Base-by-base conservation (phyloP, 2,888 invertebrate species). In the Pelosia muscerda region DNA sequence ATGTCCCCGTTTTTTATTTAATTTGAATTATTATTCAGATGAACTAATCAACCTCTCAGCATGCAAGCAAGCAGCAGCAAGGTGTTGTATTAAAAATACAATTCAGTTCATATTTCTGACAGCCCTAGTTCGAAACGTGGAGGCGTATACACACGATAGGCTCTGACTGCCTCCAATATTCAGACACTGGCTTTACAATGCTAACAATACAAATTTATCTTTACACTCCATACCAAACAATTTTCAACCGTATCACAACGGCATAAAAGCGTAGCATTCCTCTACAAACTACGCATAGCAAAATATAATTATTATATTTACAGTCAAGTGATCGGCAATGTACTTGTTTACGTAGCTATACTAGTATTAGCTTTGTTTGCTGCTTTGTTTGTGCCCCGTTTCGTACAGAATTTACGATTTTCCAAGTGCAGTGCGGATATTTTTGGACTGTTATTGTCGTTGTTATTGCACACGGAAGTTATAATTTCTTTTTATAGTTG, bases 91-190 rank as follows among this genome's bases (percentile, higher is more conserved):
- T 58, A 58, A 4, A 26, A 10, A n/a, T 13, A 26, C 1, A 56
- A 25, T 31, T 25, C 10, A 38, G 0, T 25, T 38, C 25, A 57
- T 63, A 42, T 60, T 54, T 6, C 19, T 42, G 60, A 28, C 79
- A 79, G 22, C 79, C 81, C 79, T 79, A 58, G n/a, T n/a, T 38
- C 64, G 68, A 71, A 73, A 81, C 67, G 68, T 77, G 67, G 62
- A 77, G 67, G 69, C 68, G 71, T 71, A 72, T 73, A 77, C 79
- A 77, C 77, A 81, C 81, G 80, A 81, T 77, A 73, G 73, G 73
- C 75, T 66, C 67, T 55, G 73, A 68, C 72, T 75, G 71, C 76
- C 78, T 79, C 73, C 78, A 74, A 81, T 81, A 81, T 81, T 77
- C 80, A 80, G 68, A 74, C 72, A 72, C 74, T 61, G 69, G 70